Evolutionary conservation across 23 tunicate species (phyloP).

Genomic region (Trididemnum nubilum): DNA sequence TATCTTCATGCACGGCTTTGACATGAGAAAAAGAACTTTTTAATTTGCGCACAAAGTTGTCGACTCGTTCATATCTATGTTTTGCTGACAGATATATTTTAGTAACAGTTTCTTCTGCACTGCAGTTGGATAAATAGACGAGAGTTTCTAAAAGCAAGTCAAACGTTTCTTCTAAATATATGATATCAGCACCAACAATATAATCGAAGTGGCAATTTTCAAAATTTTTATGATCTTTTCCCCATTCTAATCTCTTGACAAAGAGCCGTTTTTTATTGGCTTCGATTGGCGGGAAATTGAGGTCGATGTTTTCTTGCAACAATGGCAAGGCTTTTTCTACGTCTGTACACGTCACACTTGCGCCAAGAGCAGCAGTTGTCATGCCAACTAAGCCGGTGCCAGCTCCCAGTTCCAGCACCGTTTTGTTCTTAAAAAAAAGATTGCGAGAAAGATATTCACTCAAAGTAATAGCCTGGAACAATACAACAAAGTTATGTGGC

Average conservation of each 20-base stretch:
- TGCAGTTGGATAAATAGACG: conserved; percentile 22
- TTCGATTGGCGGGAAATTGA: conserved; percentile 19
- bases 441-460: conserved; percentile 38
- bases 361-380: conserved; percentile 62
- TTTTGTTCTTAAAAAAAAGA: conserved; percentile 18
- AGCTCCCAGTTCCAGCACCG: conserved; percentile 84
- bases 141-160: conserved; percentile 53
- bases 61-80: conserved; percentile 70
- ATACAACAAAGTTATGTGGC: too few relatives aligned
- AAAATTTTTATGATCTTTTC: conserved; percentile 28
- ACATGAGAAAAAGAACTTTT: conserved; percentile 38
- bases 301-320: conserved; percentile 60
- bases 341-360: conserved; percentile 76
- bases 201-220: conserved; percentile 32
- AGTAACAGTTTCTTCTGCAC: neutral
- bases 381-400: conserved; percentile 95
- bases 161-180: conserved; percentile 70
- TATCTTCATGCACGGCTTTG: conserved; percentile 14
- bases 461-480: conserved; percentile 64
- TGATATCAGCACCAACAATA: conserved; percentile 84
- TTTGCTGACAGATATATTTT: conserved; percentile 62
- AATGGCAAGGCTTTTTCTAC: conserved; percentile 64
- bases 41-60: conserved; percentile 41
- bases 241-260: conserved; percentile 73
- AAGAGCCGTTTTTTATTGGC: neutral